Base-by-base conservation (phyloP, 2,888 invertebrate genomes). In the Bursaphelenchus okinawaensis region DNA sequence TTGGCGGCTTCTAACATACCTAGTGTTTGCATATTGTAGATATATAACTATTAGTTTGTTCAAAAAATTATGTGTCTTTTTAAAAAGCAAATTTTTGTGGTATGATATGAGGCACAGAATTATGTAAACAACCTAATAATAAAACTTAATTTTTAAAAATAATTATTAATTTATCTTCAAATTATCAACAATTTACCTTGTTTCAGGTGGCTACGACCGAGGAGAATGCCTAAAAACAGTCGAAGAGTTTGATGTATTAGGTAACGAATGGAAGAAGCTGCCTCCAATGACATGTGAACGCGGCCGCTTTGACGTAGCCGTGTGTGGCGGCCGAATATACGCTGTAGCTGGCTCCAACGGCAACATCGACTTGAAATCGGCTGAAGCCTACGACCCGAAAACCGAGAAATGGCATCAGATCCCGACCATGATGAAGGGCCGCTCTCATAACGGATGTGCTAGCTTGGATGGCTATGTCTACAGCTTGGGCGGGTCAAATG, bases 281-380 rank as follows among this genome's bases (percentile, higher is more conserved):
- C 87, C 89, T 0, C 86, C 87, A 69, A 90, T 92, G 91, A 87
- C 87, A 63, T 87, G 88, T 70, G 88, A 89, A 65, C 86, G 92
- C 67, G 91, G 91, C 0, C 86, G 92, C 27, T 90, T 91, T 84
- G 89, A 90, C 76, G 88, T 90, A 40, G 89, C 89, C 19, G 87
- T 88, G 50, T 85, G 90, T 12, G 86, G 87, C 55, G 88, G 87
- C 72, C 73, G 75, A 61, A 64, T 82, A 23, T 82, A 76, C 66
- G 90, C 89, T 40, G 86, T 90, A 57, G 91, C 91, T n/a, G 86
- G 86, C 40, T 90, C 90, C 76, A 90, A 91, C 84, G 92, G 92
- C 0, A 88, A 89, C 69, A 87, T 88, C 12, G 92, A 92, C 83
- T 86, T 92, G 74, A 88, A 88, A 74, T 88, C 88, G 0, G 88